A percentile compares a stretch with the other conserved stretches of the same genome.
These are phyloP conservation scores for Cantharis rustica DNA, from an alignment of 2,888 invertebrate genomes.

Conservation along the genomic window DNA sequence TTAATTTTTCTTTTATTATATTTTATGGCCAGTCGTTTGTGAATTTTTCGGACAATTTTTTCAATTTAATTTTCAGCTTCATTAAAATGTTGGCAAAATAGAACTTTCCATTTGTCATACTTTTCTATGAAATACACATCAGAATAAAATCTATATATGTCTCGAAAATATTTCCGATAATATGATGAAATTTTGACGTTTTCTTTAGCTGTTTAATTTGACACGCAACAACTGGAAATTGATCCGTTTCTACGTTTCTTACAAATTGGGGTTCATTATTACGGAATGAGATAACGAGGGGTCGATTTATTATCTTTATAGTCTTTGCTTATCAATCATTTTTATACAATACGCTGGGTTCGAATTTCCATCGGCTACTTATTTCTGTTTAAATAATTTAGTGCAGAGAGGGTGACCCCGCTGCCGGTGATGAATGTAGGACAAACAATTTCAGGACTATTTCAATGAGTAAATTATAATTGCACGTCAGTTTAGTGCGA, in stretches of 20 bases:
- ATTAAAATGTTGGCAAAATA: neutral
- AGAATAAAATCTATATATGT: neutral
- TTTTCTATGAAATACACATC: neutral
- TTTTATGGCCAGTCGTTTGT: neutral
- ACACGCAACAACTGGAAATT: neutral
- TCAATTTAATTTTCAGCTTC: neutral
- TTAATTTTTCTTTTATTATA: neutral
- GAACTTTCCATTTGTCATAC: neutral
- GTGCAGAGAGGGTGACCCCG: neutral
- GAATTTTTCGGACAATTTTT: neutral
- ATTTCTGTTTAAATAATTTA: neutral
- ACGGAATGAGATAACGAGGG: neutral
- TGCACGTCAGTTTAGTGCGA: neutral
- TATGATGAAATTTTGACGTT: neutral
- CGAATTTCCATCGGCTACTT: neutral
- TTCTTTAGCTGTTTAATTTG: neutral
- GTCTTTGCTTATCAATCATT: neutral
- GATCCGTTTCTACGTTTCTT: neutral
- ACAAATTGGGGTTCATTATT: neutral
- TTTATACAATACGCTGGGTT: neutral
- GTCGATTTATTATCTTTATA: neutral
- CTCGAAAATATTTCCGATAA: neutral
- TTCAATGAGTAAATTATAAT: neutral
- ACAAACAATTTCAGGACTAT: neutral
- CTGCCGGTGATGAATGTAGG: neutral